Base-by-base conservation (phyloP, 2,888 invertebrate species). In the Pseudeuparius sepicola region DNA sequence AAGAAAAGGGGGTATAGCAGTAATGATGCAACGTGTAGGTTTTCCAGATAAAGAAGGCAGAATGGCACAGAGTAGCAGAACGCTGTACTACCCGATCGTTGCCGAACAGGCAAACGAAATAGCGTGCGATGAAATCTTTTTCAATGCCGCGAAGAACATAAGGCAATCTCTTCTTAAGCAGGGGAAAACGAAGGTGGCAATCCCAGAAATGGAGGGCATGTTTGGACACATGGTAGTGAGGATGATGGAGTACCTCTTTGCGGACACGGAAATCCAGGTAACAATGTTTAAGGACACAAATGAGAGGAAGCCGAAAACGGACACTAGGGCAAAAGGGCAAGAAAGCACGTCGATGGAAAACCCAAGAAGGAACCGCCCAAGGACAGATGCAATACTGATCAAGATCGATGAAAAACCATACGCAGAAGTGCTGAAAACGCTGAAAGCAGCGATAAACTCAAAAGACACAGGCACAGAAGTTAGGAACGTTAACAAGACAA, bases 1-100 rank as follows among this genome's bases (percentile, higher is more conserved):
- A 24, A 2, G 7, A 15, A 23, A 30, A 23, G 41, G 41, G 6
- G 43, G 37, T 15, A 29, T 34, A 17, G 43, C 43, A 4, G 41
- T 18, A 26, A 42, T 44, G 43, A 16, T 27, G 9, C 37, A 37
- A 11, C 31, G 42, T 5, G 24, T 47, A 9, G 40, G 42, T 10
- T 44, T 44, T 20, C 45, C 42, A 6, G 41, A 46, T 20, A 17
- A 34, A 13, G n/a, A n/a, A n/a, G n/a, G n/a, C n/a, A n/a, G n/a
- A n/a, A n/a, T 39, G 4, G 24, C n/a, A 6, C 16, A 30, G 7
- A 31, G 12, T 4, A 24, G 24, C 4, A 42, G 44, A 14, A 20
- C 16, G 15, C 39, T 43, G 16, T 36, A 39, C 24, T 37, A 37
- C 24, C 39, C 39, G 12, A 24, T 31, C 11, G 15, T 31, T n/a